These are phyloP conservation scores for Gobio occitaniae DNA, from an alignment of 2,797 vertebrate species.

Conservation along the genomic window DNA sequence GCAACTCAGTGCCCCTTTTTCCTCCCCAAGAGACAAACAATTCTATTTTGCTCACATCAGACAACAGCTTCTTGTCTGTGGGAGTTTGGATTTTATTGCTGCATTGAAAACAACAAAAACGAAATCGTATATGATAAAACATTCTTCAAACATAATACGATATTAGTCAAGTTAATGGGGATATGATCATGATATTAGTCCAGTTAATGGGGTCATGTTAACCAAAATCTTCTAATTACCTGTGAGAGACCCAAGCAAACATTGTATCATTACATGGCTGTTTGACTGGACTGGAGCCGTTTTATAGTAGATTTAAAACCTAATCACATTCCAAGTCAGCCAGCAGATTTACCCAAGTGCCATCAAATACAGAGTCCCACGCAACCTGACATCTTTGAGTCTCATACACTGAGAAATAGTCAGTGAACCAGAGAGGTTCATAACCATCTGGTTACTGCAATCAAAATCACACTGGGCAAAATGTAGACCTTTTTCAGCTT, in stretches of 20 bases:
- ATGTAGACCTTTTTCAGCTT: slow-evolving; percentile 42
- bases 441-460: slow-evolving; percentile 59
- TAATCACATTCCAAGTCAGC: slow-evolving; percentile 43
- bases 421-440: slow-evolving; percentile 52
- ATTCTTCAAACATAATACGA: background rate
- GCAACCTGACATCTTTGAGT: slow-evolving; percentile 45
- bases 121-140: background rate
- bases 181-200: background rate
- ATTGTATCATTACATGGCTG: background rate
- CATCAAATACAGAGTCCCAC: slow-evolving; percentile 53
- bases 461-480: slow-evolving; percentile 61
- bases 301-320: slow-evolving; percentile 35
- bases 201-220: slow-evolving; percentile 2
- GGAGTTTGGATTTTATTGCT: background rate
- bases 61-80: background rate
- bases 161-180: background rate
- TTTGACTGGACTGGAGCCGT: slow-evolving; percentile 15
- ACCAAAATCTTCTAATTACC: background rate
- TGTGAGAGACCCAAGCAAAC: background rate
- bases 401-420: slow-evolving; percentile 46
- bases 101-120: background rate
- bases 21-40: background rate
- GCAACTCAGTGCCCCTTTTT: slow-evolving; percentile 23
- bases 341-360: slow-evolving; percentile 49
- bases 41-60: background rate